Conservation (phyloP, 2,888 invertebrate genomes). For the Drosophila sordidula region DNA sequence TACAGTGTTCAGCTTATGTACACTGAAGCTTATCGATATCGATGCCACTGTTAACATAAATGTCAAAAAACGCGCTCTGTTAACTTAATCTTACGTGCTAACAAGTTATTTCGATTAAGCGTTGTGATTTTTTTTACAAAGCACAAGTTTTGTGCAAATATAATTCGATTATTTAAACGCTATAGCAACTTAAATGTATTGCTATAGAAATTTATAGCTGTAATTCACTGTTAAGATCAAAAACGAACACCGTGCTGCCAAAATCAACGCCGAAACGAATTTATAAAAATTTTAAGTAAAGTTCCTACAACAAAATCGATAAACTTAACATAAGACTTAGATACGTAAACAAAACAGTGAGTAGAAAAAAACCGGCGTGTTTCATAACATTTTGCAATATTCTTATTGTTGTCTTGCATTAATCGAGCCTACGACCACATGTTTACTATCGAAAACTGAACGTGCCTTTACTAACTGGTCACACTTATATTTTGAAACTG, state of each 20-base stretch:
- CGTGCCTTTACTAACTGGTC: slow-evolving; percentile 34
- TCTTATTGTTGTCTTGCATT: slow-evolving; percentile 11
- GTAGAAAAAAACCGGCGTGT: slow-evolving; percentile 43
- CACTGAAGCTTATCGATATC: slow-evolving; percentile 27
- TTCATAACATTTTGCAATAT: slow-evolving; percentile 51
- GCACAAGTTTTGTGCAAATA: slow-evolving; percentile 20
- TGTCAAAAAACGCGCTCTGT: slow-evolving; percentile 47
- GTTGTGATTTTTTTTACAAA: slow-evolving; percentile 35
- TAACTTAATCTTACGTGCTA: slow-evolving; percentile 41
- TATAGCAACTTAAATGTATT: too few relatives aligned
- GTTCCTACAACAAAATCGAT: slow-evolving; percentile 16
- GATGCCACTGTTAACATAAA: slow-evolving; percentile 21
- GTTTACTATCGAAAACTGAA: slow-evolving; percentile 36
- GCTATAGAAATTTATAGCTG: background rate
- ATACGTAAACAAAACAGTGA: slow-evolving; percentile 33
- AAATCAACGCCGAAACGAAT: slow-evolving; percentile 29
- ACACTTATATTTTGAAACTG: slow-evolving; percentile 32
- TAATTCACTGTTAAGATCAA: background rate
- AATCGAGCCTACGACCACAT: slow-evolving; percentile 32
- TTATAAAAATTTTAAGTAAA: slow-evolving; percentile 26
- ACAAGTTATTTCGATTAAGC: slow-evolving; percentile 6
- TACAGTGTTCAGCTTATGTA: background rate
- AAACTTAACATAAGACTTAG: slow-evolving; percentile 6
- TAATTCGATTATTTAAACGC: background rate
- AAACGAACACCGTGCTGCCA: slow-evolving; percentile 4